Conservation (phyloP, 2,888 invertebrate species). For the Mactromeris polynyma region DNA sequence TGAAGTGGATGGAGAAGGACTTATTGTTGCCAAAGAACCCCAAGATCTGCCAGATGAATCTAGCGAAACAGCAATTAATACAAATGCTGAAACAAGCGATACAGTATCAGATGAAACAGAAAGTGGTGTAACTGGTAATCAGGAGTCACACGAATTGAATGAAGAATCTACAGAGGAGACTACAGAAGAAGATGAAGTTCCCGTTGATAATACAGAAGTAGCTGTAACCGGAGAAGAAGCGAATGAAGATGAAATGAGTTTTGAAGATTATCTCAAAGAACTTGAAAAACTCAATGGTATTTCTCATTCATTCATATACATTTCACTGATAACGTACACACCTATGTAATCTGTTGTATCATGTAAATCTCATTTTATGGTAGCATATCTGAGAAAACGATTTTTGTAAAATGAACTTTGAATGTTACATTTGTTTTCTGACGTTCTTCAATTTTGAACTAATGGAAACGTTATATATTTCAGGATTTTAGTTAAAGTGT, state of each 20-base stretch:
- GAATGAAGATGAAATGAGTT: conserved; percentile 7
- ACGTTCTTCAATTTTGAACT: too few relatives aligned
- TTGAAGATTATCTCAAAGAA: conserved; percentile 40
- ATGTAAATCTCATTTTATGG: too few relatives aligned
- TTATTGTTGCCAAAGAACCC: conserved; percentile 34
- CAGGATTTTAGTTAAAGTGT: too few relatives aligned
- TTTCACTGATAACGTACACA: too few relatives aligned
- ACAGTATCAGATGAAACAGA: conserved; percentile 14
- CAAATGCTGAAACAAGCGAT: not conserved
- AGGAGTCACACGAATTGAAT: not conserved
- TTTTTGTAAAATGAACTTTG: too few relatives aligned
- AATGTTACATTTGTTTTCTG: too few relatives aligned
- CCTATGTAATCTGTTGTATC: too few relatives aligned
- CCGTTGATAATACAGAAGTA: not conserved
- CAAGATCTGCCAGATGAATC: conserved; percentile 12
- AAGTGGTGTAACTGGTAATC: not conserved
- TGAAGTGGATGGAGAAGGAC: conserved; percentile 34
- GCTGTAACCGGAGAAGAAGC: not conserved
- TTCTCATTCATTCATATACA: not conserved
- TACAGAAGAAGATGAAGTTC: not conserved
- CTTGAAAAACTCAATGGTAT: conserved; percentile 24
- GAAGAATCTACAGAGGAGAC: conserved; percentile 9
- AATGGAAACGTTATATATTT: too few relatives aligned
- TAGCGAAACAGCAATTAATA: not conserved
- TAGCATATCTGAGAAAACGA: too few relatives aligned